Conservation (phyloP, 2,797 vertebrate species). For the Pseudopleuronectes americanus region DNA sequence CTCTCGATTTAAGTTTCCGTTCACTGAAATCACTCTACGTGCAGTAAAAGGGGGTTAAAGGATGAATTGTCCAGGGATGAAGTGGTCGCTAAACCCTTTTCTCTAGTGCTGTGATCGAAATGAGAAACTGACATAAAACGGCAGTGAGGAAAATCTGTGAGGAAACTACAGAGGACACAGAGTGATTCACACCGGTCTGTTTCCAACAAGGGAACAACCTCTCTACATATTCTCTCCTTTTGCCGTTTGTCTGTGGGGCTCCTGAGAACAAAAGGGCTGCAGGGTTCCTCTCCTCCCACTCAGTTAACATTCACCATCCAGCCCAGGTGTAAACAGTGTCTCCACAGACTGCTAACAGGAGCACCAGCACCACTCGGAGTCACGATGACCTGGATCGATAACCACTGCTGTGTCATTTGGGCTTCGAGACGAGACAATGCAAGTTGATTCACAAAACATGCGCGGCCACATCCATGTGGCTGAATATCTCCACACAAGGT, state of each 20-base stretch:
- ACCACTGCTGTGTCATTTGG: constrained; percentile 17
- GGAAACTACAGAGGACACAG: background rate
- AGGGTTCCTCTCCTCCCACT: constrained; percentile 24
- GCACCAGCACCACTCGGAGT: constrained; percentile 32
- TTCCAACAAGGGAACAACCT: background rate
- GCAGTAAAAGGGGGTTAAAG: background rate
- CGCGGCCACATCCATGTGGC: background rate
- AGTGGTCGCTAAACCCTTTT: background rate
- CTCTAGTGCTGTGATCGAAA: background rate
- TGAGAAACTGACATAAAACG: background rate
- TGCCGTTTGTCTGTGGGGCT: background rate
- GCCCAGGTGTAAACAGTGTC: constrained; percentile 25
- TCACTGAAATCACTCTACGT: background rate
- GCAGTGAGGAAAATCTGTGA: background rate
- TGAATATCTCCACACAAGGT: constrained; percentile 10
- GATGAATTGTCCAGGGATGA: background rate
- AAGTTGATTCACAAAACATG: constrained; percentile 10
- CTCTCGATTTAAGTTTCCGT: background rate
- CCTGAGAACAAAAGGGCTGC: background rate
- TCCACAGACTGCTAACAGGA: constrained; percentile 44
- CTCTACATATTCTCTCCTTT: too few species aligned
- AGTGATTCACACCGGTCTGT: background rate
- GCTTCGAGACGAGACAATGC: constrained; percentile 27
- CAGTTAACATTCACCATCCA: constrained; percentile 39
- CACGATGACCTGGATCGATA: constrained; percentile 54